Evolutionary conservation across 1,140 invertebrate species (phyloP), one percentile per base, ranked within the genome.

Genomic region (Aricia agestis): DNA sequence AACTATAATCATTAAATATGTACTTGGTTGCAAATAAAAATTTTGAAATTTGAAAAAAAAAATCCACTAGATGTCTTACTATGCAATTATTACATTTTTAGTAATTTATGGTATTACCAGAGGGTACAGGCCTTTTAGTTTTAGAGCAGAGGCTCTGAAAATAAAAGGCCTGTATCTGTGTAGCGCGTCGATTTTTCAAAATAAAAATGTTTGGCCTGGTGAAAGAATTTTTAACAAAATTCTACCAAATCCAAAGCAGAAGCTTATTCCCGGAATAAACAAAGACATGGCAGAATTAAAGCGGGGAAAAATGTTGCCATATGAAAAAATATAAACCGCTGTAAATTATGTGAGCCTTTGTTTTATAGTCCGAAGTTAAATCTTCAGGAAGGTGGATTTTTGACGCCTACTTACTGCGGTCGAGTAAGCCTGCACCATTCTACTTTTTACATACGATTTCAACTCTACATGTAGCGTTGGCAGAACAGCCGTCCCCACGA

Each of bases 401-500:
- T 76, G 72, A 76, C 75, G 78, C 74, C 72, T 71, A 69, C 73
- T 76, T 76, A 69, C 77, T 61, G 72, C 72, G 61, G 58, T 67
- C 69, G 72, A 68, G 70, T 81, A 77, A 81, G 75, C 76, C 75
- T 74, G 74, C 71, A 66, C 74, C 74, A 70, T 80, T 83, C 79
- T 76, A 76, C 79, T 81, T 84, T 84, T 82, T 82, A 81, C 76
- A 78, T 80, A 81, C 76, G 74, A 82, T 80, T 82, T 84, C 78
- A 69, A 72, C 72, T 61, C 36, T 25, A 25, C 6, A 72, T 41
- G 81, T 82, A 86, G 52, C 17, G 83, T 72, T 66, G 42, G 71
- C 77, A 83, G 18, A 81, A 68, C 68, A 73, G 18, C 10, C 5
- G 5, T 25, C 19, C 10, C 45, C 4, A 25, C n/a, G n/a, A n/a